Percentiles rank a stretch among this genome's conserved stretches.
These are phyloP conservation scores for Arctia plantaginis DNA, from an alignment of 2,888 invertebrate genomes.

Conservation along the genomic window DNA sequence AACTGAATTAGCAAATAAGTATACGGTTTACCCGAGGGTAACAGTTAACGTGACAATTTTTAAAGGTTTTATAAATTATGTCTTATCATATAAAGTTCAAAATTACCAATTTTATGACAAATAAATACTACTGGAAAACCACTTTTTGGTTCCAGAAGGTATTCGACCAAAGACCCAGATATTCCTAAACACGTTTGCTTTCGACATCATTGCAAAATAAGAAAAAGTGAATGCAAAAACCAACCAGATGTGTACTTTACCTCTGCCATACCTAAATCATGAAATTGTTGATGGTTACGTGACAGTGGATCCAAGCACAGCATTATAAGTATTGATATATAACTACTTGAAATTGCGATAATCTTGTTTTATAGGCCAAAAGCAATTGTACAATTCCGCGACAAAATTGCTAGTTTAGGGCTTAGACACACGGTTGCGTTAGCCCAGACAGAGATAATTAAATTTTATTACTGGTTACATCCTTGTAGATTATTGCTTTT, in stretches of 20 bases:
- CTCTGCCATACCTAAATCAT: constrained; percentile 30
- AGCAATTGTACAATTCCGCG: constrained; percentile 39
- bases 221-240: constrained; percentile 35
- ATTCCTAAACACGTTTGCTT: constrained; percentile 20
- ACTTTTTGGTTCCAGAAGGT: background rate
- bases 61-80: background rate
- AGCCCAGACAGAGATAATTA: constrained; percentile 4
- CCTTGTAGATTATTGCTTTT: constrained; percentile 8
- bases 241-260: constrained; percentile 20
- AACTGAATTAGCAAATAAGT: background rate
- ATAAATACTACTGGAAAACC: constrained; percentile 1
- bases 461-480: constrained; percentile 30
- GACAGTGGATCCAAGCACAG: constrained; percentile 33
- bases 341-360: constrained; percentile 37
- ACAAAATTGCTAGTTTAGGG: constrained; percentile 28
- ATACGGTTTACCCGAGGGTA: background rate
- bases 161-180: constrained; percentile 15
- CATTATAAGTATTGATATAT: constrained; percentile 38
- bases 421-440: constrained; percentile 9
- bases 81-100: background rate
- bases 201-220: constrained; percentile 28
- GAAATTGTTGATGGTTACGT: constrained; percentile 29
- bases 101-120: background rate
- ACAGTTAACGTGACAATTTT: background rate
- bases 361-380: constrained; percentile 34